Percentiles rank a stretch among this genome's conserved stretches.
phyloP scores from a whole-genome alignment of 2,113 vertebrate genomes.

The Glareola pratincola region DNA sequence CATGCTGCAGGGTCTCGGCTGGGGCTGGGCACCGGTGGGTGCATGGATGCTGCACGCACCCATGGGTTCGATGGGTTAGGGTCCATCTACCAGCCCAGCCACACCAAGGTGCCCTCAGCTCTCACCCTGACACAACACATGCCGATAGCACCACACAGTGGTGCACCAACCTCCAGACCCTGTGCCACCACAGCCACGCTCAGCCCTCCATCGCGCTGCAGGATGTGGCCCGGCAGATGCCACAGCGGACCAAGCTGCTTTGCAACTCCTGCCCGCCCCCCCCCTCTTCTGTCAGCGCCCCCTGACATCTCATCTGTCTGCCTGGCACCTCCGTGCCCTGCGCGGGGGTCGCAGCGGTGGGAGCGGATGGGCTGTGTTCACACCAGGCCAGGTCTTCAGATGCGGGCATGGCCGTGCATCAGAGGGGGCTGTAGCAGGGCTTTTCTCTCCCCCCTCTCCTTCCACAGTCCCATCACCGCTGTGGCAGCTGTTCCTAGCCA shows the following conservation, averaged over 20 bases:
- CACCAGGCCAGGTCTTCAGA: neutral
- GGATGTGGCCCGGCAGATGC: neutral
- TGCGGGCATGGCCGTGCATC: rapidly evolving
- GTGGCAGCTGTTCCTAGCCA: neutral
- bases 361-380: neutral
- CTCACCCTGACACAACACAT: rapidly evolving
- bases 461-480: rapidly evolving
- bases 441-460: neutral
- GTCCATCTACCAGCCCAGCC: neutral
- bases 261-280: neutral
- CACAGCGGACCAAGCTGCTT: neutral
- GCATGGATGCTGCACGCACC: neutral
- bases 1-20: neutral
- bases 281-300: neutral
- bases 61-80: too few relatives aligned
- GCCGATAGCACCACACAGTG: neutral
- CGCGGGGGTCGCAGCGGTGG: neutral
- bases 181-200: rapidly evolving
- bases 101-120: neutral
- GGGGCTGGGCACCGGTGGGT: neutral
- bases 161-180: neutral
- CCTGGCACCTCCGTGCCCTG: neutral
- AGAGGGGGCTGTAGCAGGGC: neutral
- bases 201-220: neutral
- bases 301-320: neutral